phyloP scores from a whole-genome alignment of 1,140 invertebrate genomes.

The Vanessa tameamea region DNA sequence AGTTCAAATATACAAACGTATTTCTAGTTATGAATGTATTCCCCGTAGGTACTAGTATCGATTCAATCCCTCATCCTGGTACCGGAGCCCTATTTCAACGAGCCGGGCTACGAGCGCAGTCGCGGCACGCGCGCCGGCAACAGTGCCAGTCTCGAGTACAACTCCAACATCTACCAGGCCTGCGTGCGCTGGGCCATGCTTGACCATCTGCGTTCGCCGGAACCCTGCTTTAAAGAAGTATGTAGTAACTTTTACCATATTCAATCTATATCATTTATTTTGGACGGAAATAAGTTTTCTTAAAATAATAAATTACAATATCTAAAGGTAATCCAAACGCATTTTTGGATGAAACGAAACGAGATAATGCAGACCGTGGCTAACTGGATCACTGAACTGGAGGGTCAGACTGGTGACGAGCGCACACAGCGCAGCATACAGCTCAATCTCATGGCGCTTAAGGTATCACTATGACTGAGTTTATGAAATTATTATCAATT shows the following conservation, averaged over 20 bases:
- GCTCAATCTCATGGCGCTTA: constrained; percentile 88
- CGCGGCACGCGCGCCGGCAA: constrained; percentile 93
- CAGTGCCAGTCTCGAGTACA: constrained; percentile 95
- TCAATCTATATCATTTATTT: no score
- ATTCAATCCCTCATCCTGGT: constrained; percentile 98
- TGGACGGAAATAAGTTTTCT: background rate
- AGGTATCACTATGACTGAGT: constrained; percentile 78
- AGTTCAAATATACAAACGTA: no score
- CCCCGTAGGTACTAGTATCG: constrained; percentile 91
- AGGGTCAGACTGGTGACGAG: constrained; percentile 87
- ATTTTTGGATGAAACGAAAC: constrained; percentile 96
- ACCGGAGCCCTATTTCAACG: constrained; percentile 98
- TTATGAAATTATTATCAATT: no score
- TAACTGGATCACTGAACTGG: constrained; percentile 94
- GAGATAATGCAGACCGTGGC: constrained; percentile 95
- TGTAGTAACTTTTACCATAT: no score
- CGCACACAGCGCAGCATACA: constrained; percentile 87
- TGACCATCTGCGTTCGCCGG: constrained; percentile 94
- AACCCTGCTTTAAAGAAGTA: constrained; percentile 96
- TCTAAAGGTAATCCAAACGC: constrained; percentile 91
- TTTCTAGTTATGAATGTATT: background rate
- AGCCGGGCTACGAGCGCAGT: constrained; percentile 97
- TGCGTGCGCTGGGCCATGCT: constrained; percentile 98
- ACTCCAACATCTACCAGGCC: constrained; percentile 97
- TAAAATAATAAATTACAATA: background rate